Conservation (phyloP, 2,797 vertebrate species). For the Glyptemys insculpta region DNA sequence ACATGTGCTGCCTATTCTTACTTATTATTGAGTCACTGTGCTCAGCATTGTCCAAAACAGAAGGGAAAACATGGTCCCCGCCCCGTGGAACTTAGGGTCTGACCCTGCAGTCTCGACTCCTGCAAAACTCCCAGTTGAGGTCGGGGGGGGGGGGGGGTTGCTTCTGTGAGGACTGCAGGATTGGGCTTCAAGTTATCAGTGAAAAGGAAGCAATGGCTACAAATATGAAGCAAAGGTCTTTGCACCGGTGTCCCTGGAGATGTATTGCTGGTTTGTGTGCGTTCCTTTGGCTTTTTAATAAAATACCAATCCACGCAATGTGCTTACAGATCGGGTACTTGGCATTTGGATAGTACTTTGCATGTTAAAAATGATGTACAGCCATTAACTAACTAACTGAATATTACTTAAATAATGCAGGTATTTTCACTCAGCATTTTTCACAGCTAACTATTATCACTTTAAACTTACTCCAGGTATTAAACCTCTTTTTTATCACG, state of each 20-base stretch:
- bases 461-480: slow-evolving; percentile 22
- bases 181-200: background rate
- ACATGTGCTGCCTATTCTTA: slow-evolving; percentile 35
- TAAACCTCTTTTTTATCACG: slow-evolving; percentile 5
- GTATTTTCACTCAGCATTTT: slow-evolving; percentile 57
- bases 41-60: background rate
- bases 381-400: slow-evolving; percentile 37
- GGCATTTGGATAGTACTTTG: slow-evolving; percentile 18
- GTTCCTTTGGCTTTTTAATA: slow-evolving; percentile 24
- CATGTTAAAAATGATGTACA: background rate
- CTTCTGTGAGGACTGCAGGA: background rate
- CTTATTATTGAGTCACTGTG: background rate
- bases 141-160: background rate
- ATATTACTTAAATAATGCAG: slow-evolving; percentile 64
- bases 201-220: background rate
- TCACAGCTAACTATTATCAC: slow-evolving; percentile 24
- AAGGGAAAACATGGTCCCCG: background rate
- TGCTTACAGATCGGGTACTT: slow-evolving; percentile 25
- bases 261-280: background rate
- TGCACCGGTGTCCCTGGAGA: background rate
- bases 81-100: background rate
- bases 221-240: slow-evolving; percentile 2
- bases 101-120: background rate
- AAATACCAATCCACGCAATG: slow-evolving; percentile 15
- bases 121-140: background rate